Conservation (phyloP, 2,113 vertebrate genomes). For the Jaculus jaculus region DNA sequence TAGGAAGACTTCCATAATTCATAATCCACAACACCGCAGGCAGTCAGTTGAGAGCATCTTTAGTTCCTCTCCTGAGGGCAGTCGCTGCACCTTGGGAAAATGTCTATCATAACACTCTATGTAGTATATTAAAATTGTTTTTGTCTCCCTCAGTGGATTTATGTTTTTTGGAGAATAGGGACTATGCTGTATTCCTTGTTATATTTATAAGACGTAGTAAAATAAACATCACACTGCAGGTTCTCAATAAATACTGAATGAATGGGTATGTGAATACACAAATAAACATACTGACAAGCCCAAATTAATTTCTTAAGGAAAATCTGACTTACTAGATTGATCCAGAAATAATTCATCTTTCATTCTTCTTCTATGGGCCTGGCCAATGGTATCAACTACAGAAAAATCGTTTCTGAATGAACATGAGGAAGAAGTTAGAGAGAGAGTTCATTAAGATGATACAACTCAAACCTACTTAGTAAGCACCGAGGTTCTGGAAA, state of each 20-base stretch:
- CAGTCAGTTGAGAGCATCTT: not conserved
- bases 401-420: not conserved
- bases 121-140: not conserved
- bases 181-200: not conserved
- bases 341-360: not conserved
- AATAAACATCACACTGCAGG: slow-evolving; percentile 18
- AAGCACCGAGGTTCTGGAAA: not conserved
- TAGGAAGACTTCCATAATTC: not conserved
- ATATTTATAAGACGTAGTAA: slow-evolving; percentile 26
- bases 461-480: not conserved
- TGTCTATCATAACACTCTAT: not conserved
- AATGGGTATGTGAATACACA: not conserved
- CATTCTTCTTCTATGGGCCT: not conserved
- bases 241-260: slow-evolving; percentile 14
- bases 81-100: not conserved
- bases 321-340: not conserved
- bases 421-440: not conserved
- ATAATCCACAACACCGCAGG: not conserved
- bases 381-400: not conserved
- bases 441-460: not conserved
- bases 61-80: not conserved
- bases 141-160: slow-evolving; percentile 18
- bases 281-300: slow-evolving; percentile 8
- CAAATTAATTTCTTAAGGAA: slow-evolving; percentile 51
- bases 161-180: not conserved